These are phyloP conservation scores for Oostethus manadensis DNA, from an alignment of 2,113 vertebrate species.

Conservation along the genomic window DNA sequence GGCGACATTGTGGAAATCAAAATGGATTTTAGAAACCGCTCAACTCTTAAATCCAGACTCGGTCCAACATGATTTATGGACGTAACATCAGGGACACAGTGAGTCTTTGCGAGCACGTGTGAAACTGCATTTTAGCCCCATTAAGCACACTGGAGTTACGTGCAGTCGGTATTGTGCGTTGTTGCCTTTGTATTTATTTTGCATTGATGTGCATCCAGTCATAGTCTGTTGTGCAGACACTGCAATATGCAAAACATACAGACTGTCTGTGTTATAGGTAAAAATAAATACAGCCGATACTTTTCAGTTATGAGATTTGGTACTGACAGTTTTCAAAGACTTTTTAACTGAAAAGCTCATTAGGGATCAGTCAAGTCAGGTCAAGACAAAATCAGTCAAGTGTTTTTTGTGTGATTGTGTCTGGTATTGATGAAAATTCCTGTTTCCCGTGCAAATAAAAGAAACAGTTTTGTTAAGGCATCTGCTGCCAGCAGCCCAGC, in stretches of 20 bases:
- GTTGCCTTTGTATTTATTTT: constrained; percentile 5
- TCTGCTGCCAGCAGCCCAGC: neutral
- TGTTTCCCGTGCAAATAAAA: constrained; percentile 14
- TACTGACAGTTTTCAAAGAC: constrained; percentile 4
- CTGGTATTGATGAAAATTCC: constrained; percentile 6
- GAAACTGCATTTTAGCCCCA: constrained; percentile 50
- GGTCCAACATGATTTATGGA: constrained; percentile 64
- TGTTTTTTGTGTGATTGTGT: no score
- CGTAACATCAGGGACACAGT: constrained; percentile 35
- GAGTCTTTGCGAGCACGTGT: constrained; percentile 43
- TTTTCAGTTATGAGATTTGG: no score
- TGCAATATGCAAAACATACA: neutral
- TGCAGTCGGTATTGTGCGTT: constrained; percentile 22
- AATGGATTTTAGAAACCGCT: constrained; percentile 68
- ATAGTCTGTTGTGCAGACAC: constrained; percentile 21
- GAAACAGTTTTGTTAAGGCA: neutral
- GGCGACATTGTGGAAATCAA: constrained; percentile 59
- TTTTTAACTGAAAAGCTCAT: constrained; percentile 14
- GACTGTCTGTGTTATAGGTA: neutral
- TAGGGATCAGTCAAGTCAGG: constrained; percentile 14
- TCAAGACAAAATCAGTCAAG: no score
- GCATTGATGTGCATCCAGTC: constrained; percentile 15
- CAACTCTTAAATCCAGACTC: constrained; percentile 58
- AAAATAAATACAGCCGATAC: neutral
- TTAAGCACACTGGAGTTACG: constrained; percentile 45